Conservation (phyloP, 2,888 invertebrate genomes). For the Cheilosia impressa region DNA sequence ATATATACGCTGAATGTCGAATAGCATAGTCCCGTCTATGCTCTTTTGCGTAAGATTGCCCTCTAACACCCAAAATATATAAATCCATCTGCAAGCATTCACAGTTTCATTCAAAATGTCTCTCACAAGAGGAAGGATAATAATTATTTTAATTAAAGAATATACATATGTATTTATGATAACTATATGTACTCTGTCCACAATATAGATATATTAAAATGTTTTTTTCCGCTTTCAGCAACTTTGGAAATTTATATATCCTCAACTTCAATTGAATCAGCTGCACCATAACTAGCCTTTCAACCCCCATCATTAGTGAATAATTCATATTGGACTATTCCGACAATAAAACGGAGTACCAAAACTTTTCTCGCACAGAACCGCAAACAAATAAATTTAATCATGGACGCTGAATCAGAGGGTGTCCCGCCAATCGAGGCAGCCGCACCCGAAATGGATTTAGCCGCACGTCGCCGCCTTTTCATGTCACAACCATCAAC, state of each 20-base stretch:
- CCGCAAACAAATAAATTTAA: slow-evolving; percentile 61
- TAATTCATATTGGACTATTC: slow-evolving; percentile 23
- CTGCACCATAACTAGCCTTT: background rate
- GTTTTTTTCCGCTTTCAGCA: slow-evolving; percentile 30
- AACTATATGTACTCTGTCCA: no score
- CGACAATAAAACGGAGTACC: slow-evolving; percentile 23
- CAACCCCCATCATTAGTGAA: slow-evolving; percentile 19
- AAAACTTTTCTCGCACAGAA: slow-evolving; percentile 24
- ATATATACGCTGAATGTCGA: no score
- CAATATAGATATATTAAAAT: background rate
- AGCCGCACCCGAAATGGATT: slow-evolving; percentile 83
- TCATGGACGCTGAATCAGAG: slow-evolving; percentile 83
- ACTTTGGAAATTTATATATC: slow-evolving; percentile 25
- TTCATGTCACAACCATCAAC: slow-evolving; percentile 89
- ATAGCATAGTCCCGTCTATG: no score
- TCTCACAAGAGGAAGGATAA: no score
- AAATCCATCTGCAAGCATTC: no score
- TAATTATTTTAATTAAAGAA: no score
- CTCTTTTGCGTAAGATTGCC: no score
- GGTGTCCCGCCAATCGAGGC: slow-evolving; percentile 82
- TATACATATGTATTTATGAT: no score
- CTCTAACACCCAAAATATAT: no score
- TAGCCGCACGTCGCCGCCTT: slow-evolving; percentile 85
- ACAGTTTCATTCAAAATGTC: no score
- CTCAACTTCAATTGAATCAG: slow-evolving; percentile 42